Base-by-base conservation (phyloP, 2,113 vertebrate genomes). In the Ceuthmochares aereus region DNA sequence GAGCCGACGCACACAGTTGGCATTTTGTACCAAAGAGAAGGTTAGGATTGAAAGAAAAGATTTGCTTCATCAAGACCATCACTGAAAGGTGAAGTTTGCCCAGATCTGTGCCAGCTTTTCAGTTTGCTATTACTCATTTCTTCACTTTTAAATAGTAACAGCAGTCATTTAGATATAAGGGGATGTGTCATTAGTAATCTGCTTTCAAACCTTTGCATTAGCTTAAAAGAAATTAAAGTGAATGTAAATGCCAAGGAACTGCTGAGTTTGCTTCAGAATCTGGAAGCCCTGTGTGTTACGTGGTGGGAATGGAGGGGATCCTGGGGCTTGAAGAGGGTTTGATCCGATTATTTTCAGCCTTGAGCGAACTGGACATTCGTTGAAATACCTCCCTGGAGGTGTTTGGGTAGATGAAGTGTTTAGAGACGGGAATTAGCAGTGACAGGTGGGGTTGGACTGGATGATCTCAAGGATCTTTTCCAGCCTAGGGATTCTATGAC, bases 21-120 rank as follows among this genome's bases (percentile, higher is more conserved):
- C 86, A 81, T 96, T 95, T 94, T 59, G 81, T 84, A 84, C 76
- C 86, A 94, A 17, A 34, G 84, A 84, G 94, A 78, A 92, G 52
- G 49, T 75, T 52, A 43, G 80, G 73, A 72, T 4, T 92, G 86
- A 92, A 96, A 82, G 89, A 75, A 55, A 82, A 87, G 64, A 67
- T 56, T 73, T 91, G 68, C 37, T 84, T 89, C 56, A 52, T 70
- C 86, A 68, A 78, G 26, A 64, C 43, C 52, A 15, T 84, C 76
- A 10, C 47, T 20, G 30, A 43, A 60, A 91, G 49, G 89, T 62
- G 27, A 60, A 64, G 62, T 72, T 22, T 69, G 66, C 66, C 64
- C 56, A 55, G 42, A 68, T 78, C 55, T 52, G 55, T 68, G 73
- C 68, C 14, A 5, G 69, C 56, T 89, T 82, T 62, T 66, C 52